Evolutionary conservation across 2,113 vertebrate species (phyloP).

Genomic region (Mus musculus): DNA sequence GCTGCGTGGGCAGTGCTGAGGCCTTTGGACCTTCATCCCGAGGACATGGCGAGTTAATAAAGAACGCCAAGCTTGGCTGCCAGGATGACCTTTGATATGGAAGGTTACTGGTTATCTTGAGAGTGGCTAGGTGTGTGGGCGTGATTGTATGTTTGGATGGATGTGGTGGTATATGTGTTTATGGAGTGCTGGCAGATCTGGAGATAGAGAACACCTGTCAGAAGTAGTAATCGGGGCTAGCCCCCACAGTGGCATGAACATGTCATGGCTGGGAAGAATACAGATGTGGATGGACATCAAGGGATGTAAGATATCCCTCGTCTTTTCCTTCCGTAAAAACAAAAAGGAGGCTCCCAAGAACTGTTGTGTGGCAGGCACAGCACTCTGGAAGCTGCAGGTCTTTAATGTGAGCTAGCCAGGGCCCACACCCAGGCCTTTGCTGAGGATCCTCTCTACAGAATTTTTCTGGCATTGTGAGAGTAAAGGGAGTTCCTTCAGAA

Average conservation of each 20-base stretch:
- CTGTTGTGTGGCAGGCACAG: not conserved
- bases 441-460: constrained; percentile 53
- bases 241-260: not conserved
- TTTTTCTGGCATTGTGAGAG: constrained; percentile 42
- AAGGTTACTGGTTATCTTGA: constrained; percentile 49
- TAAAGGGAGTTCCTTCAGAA: constrained; percentile 52
- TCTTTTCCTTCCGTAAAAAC: constrained; percentile 36
- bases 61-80: constrained; percentile 32
- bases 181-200: constrained; percentile 5
- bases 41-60: not conserved
- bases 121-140: constrained; percentile 38
- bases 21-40: constrained; percentile 52
- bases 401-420: constrained; percentile 26
- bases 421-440: constrained; percentile 44
- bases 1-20: not conserved
- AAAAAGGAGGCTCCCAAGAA: constrained; percentile 22
- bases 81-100: not conserved
- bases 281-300: not conserved
- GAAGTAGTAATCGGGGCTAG: not conserved
- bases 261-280: not conserved
- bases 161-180: not conserved
- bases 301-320: not conserved
- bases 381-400: not conserved
- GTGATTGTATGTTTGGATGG: constrained; percentile 25
- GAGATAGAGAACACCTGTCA: not conserved